Evolutionary conservation across 2,888 invertebrate species (phyloP), one percentile per base, ranked within the genome.

Genomic region (Drosophila robusta): DNA sequence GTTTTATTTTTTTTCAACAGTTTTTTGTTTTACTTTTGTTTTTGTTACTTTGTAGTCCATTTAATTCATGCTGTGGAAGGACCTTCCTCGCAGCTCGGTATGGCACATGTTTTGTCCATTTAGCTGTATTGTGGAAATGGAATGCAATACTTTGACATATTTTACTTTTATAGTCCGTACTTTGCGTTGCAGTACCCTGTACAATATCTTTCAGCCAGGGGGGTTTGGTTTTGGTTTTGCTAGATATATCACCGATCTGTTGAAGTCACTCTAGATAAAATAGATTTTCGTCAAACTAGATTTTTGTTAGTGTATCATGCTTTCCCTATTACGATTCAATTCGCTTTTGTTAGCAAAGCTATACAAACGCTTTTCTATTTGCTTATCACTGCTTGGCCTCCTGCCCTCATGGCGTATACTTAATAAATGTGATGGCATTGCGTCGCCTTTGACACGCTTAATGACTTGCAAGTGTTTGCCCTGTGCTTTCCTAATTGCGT

Each of bases 21-120:
- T 16, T 45, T 55, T 41, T 65, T 39, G 36, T 34, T 57, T 36
- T 50, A 45, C 36, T 69, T 60, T 72, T 56, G 66, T 64, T 58
- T 74, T 68, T 78, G 65, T 79, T 63, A 61, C 67, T 85, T 89
- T 87, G 86, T 87, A 86, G 84, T 88, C 80, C 89, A 89, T 89
- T 89, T 84, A 77, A 79, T 80, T 80, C 87, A 66, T 57, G 74
- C 70, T 64, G 74, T 72, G 68, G 64, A 70, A 82, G 80, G 74
- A 77, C 70, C 84, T 70, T 47, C 69, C 64, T 51, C 54, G 44
- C 66, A 70, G 80, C 67, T 63, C 44, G 69, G 67, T 16, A 38
- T 61, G 66, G 67, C 84, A 88, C 84, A 85, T 88, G 84, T 77
- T 83, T 86, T 72, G 80, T 83, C 74, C 83, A 79, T 83, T 85